Conservation (phyloP, 2,113 vertebrate genomes). For the Zeus faber region DNA sequence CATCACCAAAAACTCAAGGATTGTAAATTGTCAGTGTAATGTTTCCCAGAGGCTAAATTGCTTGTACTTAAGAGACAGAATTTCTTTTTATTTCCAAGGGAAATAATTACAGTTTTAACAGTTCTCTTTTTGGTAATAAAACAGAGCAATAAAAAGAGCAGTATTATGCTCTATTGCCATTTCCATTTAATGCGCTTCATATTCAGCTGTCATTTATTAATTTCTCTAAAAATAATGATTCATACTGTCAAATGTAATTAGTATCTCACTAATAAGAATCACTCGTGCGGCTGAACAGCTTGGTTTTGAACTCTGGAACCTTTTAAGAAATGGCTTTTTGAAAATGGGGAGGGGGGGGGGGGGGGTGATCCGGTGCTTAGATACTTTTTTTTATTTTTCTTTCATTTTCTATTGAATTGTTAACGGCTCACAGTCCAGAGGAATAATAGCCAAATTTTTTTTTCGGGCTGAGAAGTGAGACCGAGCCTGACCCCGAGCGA, state of each 20-base stretch:
- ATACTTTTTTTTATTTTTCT: background rate
- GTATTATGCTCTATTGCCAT: constrained; percentile 18
- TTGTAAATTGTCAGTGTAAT: background rate
- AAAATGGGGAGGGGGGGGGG: background rate
- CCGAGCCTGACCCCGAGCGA: background rate
- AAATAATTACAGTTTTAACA: constrained; percentile 16
- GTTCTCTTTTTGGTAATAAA: constrained; percentile 15
- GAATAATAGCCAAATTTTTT: background rate
- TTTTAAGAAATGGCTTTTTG: constrained; percentile 17
- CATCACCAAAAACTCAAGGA: background rate
- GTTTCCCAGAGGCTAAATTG: constrained; percentile 2
- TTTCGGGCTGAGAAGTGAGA: constrained; percentile 5
- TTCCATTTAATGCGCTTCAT: constrained; percentile 24
- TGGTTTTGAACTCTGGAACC: constrained; percentile 15
- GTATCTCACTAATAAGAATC: background rate
- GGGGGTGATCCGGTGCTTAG: too few species aligned
- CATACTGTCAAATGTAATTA: constrained; percentile 8
- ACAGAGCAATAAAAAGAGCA: constrained; percentile 6
- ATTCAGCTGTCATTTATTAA: background rate
- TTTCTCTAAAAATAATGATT: too few species aligned
- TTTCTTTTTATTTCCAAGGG: background rate
- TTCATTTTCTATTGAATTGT: background rate
- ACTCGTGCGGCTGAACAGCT: background rate
- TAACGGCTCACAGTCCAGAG: too few species aligned
- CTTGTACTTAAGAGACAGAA: too few species aligned